Percentiles rank a stretch among this genome's conserved stretches.
Evolutionary conservation across 1,140 invertebrate genomes (phyloP).

Genomic region (Procambarus virginalis): DNA sequence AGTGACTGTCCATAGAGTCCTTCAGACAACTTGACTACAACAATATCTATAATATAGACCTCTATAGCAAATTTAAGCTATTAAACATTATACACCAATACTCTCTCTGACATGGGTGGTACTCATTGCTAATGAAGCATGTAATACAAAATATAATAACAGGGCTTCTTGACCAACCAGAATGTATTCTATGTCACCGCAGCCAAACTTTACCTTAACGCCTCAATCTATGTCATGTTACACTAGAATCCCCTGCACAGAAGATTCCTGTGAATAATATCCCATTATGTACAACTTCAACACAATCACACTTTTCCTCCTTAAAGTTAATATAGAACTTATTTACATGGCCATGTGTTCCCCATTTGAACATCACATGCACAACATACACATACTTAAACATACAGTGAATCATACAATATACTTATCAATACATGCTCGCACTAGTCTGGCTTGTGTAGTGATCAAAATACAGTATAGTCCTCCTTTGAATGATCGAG

Average conservation of each 20-base stretch:
- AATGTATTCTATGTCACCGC: constrained; percentile 3
- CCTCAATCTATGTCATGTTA: not conserved
- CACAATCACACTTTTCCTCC: constrained; percentile 4
- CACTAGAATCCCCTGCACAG: not conserved
- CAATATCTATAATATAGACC: constrained; percentile 2
- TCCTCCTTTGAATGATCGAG: constrained; percentile 35
- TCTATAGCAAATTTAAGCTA: constrained; percentile 10
- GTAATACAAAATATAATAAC: constrained; percentile 17
- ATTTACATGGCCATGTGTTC: not conserved
- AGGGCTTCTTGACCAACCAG: constrained; percentile 9
- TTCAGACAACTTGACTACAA: not conserved
- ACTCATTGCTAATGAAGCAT: not conserved
- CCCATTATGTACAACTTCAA: not conserved
- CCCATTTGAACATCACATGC: not conserved
- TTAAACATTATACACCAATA: constrained; percentile 10
- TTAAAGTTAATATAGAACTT: not conserved
- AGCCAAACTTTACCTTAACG: constrained; percentile 2
- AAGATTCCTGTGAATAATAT: not conserved
- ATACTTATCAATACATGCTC: constrained; percentile 1
- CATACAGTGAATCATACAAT: not conserved
- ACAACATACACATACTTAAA: not conserved
- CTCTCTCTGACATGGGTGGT: not conserved
- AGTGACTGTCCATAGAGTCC: not conserved
- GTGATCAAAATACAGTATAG: constrained; percentile 14
- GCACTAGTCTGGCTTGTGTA: not conserved